Evolutionary conservation across 1,140 invertebrate species (phyloP), one percentile per base, ranked within the genome.

Genomic region (Diorhabda elongata): DNA sequence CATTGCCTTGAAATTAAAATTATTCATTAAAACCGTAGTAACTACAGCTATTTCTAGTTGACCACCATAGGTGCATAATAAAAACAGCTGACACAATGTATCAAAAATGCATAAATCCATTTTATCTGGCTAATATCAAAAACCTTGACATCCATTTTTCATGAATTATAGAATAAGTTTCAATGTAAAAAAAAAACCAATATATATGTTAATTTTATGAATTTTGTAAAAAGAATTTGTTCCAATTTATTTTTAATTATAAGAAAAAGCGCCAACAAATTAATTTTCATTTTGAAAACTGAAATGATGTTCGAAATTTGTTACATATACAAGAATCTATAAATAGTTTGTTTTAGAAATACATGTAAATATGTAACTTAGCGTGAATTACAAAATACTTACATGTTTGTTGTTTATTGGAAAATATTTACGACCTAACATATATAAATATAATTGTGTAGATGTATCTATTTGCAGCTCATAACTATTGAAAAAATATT

Each of bases 221-320:
- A 52, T 52, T 52, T 52, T 52, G n/a, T 8, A 52, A 52, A 52
- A 52, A 6, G n/a, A 6, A 8, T 52, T 52, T 52, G 47, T n/a
- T 52, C 47, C 47, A 52, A 52, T 52, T 52, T 52, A 52, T 52
- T 52, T 52, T 52, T 52, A 52, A 52, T 52, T 52, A 52, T n/a
- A 52, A 8, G 47, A 8, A n/a, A 6, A 8, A 52, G 6, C 47
- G 47, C 4, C 3, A n/a, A 3, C 6, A 52, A 52, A 52, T 52
- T 52, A 52, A 52, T 52, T 3, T 52, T 8, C 47, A 8, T 52
- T 52, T 8, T n/a, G 6, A 52, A 52, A 52, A 52, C 6, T 6
- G n/a, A 52, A 52, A 52, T 52, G 47, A n/a, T 52, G 47, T 52
- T 52, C n/a, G n/a, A 52, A 52, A 52, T 26, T 8, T 8, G 47